A percentile compares a stretch with the other conserved stretches of the same genome.
These are phyloP conservation scores for Aphrocallistes beatrix DNA, from an alignment of 37 sponge, comb jelly and placozoan species.

Conservation along the genomic window DNA sequence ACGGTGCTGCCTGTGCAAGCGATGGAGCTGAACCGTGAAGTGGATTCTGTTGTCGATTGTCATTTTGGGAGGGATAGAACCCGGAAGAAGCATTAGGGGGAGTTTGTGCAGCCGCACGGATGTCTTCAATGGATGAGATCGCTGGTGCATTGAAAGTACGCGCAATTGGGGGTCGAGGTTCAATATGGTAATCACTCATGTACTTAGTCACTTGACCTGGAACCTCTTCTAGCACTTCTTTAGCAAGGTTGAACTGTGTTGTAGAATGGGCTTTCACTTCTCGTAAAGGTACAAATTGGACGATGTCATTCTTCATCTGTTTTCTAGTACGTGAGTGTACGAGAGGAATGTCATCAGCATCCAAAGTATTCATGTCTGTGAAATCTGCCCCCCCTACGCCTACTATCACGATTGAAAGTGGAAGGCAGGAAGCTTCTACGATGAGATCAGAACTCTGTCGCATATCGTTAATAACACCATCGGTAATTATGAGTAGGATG, in stretches of 20 bases:
- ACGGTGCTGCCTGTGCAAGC: background rate
- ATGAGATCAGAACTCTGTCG: conserved; percentile 52
- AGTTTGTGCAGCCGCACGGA: background rate
- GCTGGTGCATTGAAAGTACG: background rate
- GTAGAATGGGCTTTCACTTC: background rate
- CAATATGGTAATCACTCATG: background rate
- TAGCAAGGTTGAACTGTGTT: conserved; percentile 3
- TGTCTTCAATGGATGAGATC: background rate
- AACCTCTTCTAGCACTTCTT: background rate
- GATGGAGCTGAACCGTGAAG: background rate
- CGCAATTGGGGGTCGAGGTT: background rate
- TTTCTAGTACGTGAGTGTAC: background rate
- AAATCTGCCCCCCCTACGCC: conserved; percentile 85
- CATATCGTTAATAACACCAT: conserved; percentile 85
- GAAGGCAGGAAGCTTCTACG: conserved; percentile 56
- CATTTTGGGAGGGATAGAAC: background rate
- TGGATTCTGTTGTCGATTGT: background rate
- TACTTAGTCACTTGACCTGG: background rate
- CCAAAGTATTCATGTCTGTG: conserved; percentile 43
- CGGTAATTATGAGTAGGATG: conserved; percentile 73
- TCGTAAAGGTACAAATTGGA: conserved; percentile 11
- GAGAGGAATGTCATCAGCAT: conserved; percentile 1
- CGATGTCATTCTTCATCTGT: background rate
- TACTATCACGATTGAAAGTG: conserved; percentile 86
- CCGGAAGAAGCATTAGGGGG: background rate